Base-by-base conservation (phyloP, 1,140 invertebrate genomes). In the Trachymyrmex septentrionalis region DNA sequence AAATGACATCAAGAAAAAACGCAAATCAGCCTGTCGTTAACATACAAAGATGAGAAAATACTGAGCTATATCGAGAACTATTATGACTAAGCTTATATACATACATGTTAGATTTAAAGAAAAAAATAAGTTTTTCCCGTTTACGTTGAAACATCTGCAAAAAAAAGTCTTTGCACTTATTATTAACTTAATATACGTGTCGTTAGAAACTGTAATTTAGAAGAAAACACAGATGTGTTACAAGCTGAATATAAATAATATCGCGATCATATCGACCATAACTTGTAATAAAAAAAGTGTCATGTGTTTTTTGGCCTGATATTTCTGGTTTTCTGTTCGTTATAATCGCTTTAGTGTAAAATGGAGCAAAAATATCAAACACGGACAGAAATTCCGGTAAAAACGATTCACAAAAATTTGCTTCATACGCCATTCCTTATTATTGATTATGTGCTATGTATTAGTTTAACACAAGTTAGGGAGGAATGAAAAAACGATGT, bases 1-100 rank as follows among this genome's bases (percentile, higher is more conserved):
- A 76, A 76, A 86, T 89, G 63, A 48, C 59, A 61, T 85, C n/a
- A 59, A 55, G 19, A 80, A 38, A 57, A 34, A n/a, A 66, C 10
- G 21, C 24, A n/a, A 48, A 27, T 50, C 6, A 12, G 19, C 53
- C 5, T 34, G 0, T 80, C 14, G 7, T 80, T 80, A 67, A 67
- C n/a, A 53, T 57, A 53, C 12, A 80, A 44, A 44, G 34, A 63
- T 27, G 55, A 16, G 75, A 63, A 44, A 27, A 77, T 12, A 7
- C 10, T 48, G 9, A 55, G 57, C 1, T 53, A 75, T 61, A 72
- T 34, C 5, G 14, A 16, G 30, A 34, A 44, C 38, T n/a, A 44
- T 9, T 44, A 10, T 44, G 10, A 1, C 38, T 38, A 38, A 10
- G 38, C 34, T 38, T 38, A 38, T 38, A 38, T 7, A 44, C 9